phyloP scores from a whole-genome alignment of 2,113 vertebrate species.

The Porphyrio hochstetteri region DNA sequence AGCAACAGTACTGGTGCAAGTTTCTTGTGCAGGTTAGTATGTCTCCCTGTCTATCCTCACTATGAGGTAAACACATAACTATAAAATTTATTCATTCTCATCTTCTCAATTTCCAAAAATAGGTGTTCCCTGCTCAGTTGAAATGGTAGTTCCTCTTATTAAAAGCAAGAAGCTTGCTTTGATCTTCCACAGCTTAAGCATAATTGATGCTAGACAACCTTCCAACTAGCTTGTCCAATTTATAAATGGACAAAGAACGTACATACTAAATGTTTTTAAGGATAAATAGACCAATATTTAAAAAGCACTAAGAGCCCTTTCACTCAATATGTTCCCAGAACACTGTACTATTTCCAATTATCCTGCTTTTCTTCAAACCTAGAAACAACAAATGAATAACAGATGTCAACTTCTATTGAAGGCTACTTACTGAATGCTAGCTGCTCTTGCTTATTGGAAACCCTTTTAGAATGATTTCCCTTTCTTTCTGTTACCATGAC shows the following conservation, averaged over 20 bases:
- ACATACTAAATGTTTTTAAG: conserved; percentile 59
- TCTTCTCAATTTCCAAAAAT: neutral
- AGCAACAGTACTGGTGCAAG: neutral
- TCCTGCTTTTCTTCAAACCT: conserved; percentile 71
- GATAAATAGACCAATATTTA: conserved; percentile 63
- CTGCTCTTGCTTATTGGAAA: conserved; percentile 73
- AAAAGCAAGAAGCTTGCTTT: conserved; percentile 53
- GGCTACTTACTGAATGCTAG: conserved; percentile 69
- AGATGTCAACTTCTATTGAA: conserved; percentile 76
- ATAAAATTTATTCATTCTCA: neutral
- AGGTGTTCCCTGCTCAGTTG: neutral
- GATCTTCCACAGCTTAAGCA: conserved; percentile 57
- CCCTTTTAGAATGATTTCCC: conserved; percentile 64
- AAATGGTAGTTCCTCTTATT: neutral
- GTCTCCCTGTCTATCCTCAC: neutral
- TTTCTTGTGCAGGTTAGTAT: neutral
- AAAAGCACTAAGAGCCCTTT: conserved; percentile 66
- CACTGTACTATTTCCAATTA: conserved; percentile 75
- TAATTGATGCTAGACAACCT: conserved; percentile 52
- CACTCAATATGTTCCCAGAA: conserved; percentile 76
- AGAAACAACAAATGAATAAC: conserved; percentile 79
- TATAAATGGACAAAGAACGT: conserved; percentile 68
- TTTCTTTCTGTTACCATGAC: conserved; percentile 76
- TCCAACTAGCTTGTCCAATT: conserved; percentile 41
- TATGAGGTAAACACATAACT: neutral